phyloP scores from a whole-genome alignment of 2,888 invertebrate species.

The Coenonympha glycerion region DNA sequence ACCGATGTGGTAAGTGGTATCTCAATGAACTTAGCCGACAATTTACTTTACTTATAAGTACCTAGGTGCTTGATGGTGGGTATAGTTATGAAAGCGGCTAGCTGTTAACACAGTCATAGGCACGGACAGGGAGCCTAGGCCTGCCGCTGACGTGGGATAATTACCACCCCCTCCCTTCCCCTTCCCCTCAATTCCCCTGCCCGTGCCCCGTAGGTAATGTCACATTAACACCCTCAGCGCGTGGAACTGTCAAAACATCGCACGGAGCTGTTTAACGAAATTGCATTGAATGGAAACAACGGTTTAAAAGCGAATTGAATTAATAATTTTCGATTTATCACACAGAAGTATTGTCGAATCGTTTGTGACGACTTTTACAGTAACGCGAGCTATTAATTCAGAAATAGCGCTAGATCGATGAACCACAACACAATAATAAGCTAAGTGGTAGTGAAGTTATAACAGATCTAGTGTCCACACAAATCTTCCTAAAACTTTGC shows the following conservation, averaged over 20 bases:
- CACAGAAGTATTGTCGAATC: neutral
- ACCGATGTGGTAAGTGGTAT: neutral
- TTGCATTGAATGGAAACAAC: constrained; percentile 52
- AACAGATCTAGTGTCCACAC: no score
- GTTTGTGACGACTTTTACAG: neutral
- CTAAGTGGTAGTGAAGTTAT: no score
- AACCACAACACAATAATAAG: no score
- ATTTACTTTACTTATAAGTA: constrained; percentile 16
- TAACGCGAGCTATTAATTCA: no score
- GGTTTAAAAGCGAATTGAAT: constrained; percentile 33
- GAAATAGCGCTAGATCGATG: no score
- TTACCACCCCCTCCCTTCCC: constrained; percentile 49
- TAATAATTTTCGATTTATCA: constrained; percentile 5
- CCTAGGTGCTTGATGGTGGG: no score
- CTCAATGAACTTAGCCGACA: constrained; percentile 15
- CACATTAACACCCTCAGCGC: constrained; percentile 70
- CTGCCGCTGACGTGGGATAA: constrained; percentile 73
- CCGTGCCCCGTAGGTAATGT: constrained; percentile 51
- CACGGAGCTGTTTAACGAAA: constrained; percentile 54
- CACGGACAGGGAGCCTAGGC: constrained; percentile 62
- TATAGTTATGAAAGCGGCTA: constrained; percentile 36
- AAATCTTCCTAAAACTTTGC: no score
- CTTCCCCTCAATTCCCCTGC: constrained; percentile 27
- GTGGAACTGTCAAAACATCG: constrained; percentile 68
- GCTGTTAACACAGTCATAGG: constrained; percentile 44